Evolutionary conservation across 2,888 invertebrate species (phyloP), one percentile per base, ranked within the genome.

Genomic region (Sinelater perroti): DNA sequence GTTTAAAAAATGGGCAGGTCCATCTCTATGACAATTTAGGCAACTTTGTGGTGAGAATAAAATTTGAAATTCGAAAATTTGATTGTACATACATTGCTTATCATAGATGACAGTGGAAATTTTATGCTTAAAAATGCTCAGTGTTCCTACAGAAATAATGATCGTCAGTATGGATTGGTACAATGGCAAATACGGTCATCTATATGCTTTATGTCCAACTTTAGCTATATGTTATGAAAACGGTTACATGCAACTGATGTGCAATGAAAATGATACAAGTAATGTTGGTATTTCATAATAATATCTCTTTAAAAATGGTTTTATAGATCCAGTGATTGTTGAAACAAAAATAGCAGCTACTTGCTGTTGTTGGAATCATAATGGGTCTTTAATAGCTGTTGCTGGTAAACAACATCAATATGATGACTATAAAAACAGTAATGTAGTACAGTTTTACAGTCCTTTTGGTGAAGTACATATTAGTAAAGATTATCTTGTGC

Each of bases 11-110:
- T 79, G 97, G 97, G 1, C 95, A 97, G 78, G 86, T 98, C 11
- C 96, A 97, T 77, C 81, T 95, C 4, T 99, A 96, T 78, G 98
- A 99, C 75, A 92, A 91, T 72, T 90, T 92, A 74, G 98, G 98
- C 60, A 88, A 87, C 71, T 89, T 88, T 76, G 84, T 85, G 61
- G 88, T 88, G 77, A 68, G 80, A 31, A 10, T 31, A 11, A 31
- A n/a, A 11, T 13, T 5, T 26, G 10, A 2, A 30, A 30, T 30
- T 5, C 10, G 13, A 30, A 1, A 14, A 31, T 11, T 31, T 10
- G 5, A 31, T 18, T 11, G 5, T n/a, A 7, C 7, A 1, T 13
- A 17, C n/a, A 13, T 18, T 11, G 8, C 3, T 30, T 5, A 5
- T 30, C n/a, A 30, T 30, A 95, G 90, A 91, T 91, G 83, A 89